Evolutionary conservation across 2,113 vertebrate genomes (phyloP).

Genomic region (Tenebrosternarchus preto): DNA sequence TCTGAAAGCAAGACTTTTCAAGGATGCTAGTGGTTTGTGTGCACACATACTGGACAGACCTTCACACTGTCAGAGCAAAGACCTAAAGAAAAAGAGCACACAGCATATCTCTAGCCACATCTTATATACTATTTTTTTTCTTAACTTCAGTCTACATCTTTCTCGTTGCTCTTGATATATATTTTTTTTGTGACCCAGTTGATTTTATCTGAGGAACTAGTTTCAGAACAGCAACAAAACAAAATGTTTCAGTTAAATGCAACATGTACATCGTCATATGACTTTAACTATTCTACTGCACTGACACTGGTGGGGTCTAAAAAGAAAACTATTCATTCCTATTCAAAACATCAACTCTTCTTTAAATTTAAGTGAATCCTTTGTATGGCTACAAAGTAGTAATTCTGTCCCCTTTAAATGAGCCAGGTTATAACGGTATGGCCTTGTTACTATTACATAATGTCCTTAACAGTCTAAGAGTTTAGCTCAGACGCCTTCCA

Average conservation of each 20-base stretch:
- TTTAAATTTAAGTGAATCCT: neutral
- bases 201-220: neutral
- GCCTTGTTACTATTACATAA: too few species aligned
- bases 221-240: too few species aligned
- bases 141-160: neutral
- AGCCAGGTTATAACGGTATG: neutral
- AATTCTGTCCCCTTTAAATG: neutral
- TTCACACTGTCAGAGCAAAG: neutral
- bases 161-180: neutral
- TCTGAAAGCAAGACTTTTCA: too few species aligned
- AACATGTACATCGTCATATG: too few species aligned
- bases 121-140: neutral
- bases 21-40: too few species aligned
- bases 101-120: slow-evolving; percentile 2
- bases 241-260: too few species aligned
- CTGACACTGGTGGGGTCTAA: neutral
- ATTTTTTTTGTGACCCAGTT: neutral
- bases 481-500: neutral
- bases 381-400: neutral
- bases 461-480: neutral
- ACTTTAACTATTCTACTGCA: too few species aligned
- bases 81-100: neutral
- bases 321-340: neutral
- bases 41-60: neutral
- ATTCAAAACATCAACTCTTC: neutral